Conservation (phyloP, 2,797 vertebrate species). For the Alfaro cultratus region DNA sequence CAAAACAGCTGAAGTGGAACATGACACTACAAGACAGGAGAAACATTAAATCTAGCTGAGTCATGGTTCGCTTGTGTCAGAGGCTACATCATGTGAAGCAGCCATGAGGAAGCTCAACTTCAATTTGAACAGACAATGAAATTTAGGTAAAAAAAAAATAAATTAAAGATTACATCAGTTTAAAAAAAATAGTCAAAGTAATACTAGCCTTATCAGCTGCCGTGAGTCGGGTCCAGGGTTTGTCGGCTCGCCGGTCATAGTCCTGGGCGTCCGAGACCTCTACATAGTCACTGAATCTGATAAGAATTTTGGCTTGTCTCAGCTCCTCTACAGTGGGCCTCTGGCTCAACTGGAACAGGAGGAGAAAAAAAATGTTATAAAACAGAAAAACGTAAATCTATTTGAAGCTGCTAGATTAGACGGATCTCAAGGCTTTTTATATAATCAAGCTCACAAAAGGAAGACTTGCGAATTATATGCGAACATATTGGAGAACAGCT, state of each 20-base stretch:
- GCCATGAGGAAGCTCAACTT: not conserved
- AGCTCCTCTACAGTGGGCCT: conserved; percentile 97
- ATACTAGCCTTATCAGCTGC: conserved; percentile 93
- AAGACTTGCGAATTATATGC: not conserved
- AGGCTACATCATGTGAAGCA: conserved; percentile 11
- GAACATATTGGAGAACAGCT: not conserved
- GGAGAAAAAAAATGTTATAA: conserved; percentile 3
- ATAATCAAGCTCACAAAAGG: not conserved
- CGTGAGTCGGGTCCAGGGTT: conserved; percentile 97
- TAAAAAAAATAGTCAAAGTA: conserved; percentile 16
- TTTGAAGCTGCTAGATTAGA: not conserved
- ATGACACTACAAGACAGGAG: conserved; percentile 28
- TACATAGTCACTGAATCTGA: conserved; percentile 97
- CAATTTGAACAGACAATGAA: conserved; percentile 2
- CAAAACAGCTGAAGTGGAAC: conserved; percentile 51
- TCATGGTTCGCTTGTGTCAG: conserved; percentile 4
- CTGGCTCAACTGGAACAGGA: conserved; percentile 88
- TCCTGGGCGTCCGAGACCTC: conserved; percentile 97
- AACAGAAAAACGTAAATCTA: not conserved
- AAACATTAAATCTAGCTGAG: conserved; percentile 26
- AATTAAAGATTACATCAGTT: conserved; percentile 24
- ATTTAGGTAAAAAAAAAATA: conserved; percentile 12
- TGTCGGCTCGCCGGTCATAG: conserved; percentile 95
- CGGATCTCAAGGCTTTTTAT: conserved; percentile 4
- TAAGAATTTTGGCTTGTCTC: conserved; percentile 95